Base-by-base conservation (phyloP, 2,113 vertebrate genomes). In the Stigmatopora nigra region DNA sequence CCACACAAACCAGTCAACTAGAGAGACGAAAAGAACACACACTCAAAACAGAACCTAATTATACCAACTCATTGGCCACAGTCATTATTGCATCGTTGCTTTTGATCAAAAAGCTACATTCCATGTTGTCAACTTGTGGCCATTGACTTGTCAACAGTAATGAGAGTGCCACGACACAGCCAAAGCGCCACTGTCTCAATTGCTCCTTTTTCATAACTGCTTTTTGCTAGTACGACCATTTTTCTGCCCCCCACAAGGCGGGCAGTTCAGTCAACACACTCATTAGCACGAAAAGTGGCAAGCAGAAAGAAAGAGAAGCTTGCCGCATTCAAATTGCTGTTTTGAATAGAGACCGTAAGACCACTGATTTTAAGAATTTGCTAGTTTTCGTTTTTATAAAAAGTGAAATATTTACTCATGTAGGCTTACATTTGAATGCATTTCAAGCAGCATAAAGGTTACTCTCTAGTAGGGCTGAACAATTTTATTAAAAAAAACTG, bases 231-330 rank as follows among this genome's bases (percentile, higher is more conserved):
- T 52, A 59, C 72, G 36, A 61, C 63, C 58, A 17, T 64, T 62
- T 31, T 64, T 72, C 63, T 46, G 20, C 47, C 72, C 61, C 79
- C 70, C 78, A 65, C 67, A 41, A 75, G 73, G 60, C 47, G 48
- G 69, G 67, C 53, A 53, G 71, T 61, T 36, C 63, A 69, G 78
- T 82, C 69, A 76, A 56, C 70, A 62, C 69, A 69, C 63, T 81
- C 78, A 75, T 85, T 83, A 87, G 64, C 67, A 70, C 65, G 49
- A 77, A 49, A 62, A 41, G 51, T 20, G 38, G 72, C 64, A 17
- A 8, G 35, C 3, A 11, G 10, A 60, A 60, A 8, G 12, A 5
- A 72, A 69, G 63, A 41, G 38, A 41, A 41, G 38, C 38, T 70
- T 53, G 65, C 65, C 76, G 75, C 56, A 70, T 71, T 60, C 64